A percentile compares a stretch with the other conserved stretches of the same genome.
Conservation (phyloP, 2,888 invertebrate species). For the Prostheceraeus crozeri region DNA sequence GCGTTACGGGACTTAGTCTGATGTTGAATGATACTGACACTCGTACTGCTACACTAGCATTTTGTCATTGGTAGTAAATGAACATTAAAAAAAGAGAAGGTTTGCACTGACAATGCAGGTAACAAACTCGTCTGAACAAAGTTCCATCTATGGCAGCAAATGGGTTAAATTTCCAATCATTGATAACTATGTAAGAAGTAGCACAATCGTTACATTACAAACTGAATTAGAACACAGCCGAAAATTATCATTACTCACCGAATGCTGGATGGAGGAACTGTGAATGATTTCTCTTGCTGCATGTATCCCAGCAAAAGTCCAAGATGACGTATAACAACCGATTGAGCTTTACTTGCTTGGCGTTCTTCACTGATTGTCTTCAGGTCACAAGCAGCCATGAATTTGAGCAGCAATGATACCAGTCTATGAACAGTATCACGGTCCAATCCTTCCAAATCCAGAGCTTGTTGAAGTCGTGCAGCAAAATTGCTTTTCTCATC, state of each 20-base stretch:
- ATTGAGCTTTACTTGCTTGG: conserved; percentile 60
- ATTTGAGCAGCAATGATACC: conserved; percentile 88
- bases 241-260: conserved; percentile 60
- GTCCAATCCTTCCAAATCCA: conserved; percentile 87
- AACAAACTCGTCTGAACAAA: too few relatives aligned
- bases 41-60: too few relatives aligned
- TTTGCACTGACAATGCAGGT: too few relatives aligned
- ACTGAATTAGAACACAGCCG: background rate
- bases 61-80: too few relatives aligned
- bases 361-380: conserved; percentile 57
- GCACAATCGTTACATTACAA: too few relatives aligned
- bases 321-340: conserved; percentile 78
- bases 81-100: too few relatives aligned
- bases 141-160: too few relatives aligned
- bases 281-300: conserved; percentile 78
- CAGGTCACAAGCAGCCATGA: conserved; percentile 71
- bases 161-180: too few relatives aligned
- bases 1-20: too few relatives aligned
- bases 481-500: conserved; percentile 73
- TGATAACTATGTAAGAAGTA: too few relatives aligned
- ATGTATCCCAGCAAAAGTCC: conserved; percentile 86
- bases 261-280: conserved; percentile 75
- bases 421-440: conserved; percentile 86
- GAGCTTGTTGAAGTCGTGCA: conserved; percentile 73
- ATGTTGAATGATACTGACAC: too few relatives aligned